These are phyloP conservation scores for Callipepla californica DNA, from an alignment of 2,113 vertebrate genomes.

Conservation along the genomic window DNA sequence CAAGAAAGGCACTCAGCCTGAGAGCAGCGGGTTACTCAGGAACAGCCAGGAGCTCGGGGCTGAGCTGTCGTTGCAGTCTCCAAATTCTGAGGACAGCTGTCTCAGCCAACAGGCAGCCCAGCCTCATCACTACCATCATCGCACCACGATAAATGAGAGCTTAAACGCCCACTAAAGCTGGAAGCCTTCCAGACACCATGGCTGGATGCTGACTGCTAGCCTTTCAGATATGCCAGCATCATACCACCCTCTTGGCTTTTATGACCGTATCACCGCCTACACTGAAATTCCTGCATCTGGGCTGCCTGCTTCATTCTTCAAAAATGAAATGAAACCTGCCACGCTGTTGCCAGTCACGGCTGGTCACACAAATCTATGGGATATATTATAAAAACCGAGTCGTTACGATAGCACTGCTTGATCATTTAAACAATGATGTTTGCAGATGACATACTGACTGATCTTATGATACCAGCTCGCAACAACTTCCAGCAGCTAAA, in stretches of 20 bases:
- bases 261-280: background rate
- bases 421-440: constrained; percentile 54
- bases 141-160: constrained; percentile 32
- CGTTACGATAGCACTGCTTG: background rate
- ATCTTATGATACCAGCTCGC: background rate
- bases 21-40: background rate
- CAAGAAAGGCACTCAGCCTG: background rate
- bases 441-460: background rate
- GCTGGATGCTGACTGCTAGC: constrained; percentile 10
- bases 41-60: constrained; percentile 16
- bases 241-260: background rate
- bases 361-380: constrained; percentile 6
- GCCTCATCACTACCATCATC: constrained; percentile 17
- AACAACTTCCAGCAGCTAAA: constrained; percentile 58
- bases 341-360: background rate
- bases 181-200: constrained; percentile 39
- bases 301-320: background rate
- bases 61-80: background rate
- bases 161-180: constrained; percentile 39
- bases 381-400: background rate
- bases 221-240: constrained; percentile 9
- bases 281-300: background rate
- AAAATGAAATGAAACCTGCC: constrained; percentile 1
- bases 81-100: background rate
- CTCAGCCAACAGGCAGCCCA: constrained; percentile 40